A percentile compares a stretch with the other conserved stretches of the same genome.
Conservation (phyloP, 2,888 invertebrate species). For the Ormia ochracea region DNA sequence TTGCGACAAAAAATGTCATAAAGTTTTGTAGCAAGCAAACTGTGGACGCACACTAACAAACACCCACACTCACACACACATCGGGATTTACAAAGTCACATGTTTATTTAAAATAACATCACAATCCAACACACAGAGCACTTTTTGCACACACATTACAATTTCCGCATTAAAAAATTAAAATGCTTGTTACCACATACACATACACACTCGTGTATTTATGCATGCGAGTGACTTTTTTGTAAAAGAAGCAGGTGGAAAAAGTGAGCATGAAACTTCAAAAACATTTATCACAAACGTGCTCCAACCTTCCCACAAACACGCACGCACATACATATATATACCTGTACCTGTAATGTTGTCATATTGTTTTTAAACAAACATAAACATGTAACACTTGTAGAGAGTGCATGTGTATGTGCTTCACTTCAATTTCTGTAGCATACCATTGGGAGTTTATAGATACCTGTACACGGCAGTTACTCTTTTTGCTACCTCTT, state of each 20-base stretch:
- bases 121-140: background rate
- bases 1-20: conserved; percentile 66
- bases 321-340: background rate
- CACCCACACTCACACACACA: background rate
- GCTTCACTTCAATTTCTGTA: conserved; percentile 25
- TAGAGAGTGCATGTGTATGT: background rate
- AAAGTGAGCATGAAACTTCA: conserved; percentile 10
- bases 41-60: no score
- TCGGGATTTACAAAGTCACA: conserved; percentile 51
- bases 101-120: conserved; percentile 42
- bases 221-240: background rate
- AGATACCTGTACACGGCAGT: background rate
- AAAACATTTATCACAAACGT: conserved; percentile 7
- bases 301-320: background rate
- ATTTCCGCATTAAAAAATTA: conserved; percentile 24
- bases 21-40: conserved; percentile 47
- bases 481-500: background rate
- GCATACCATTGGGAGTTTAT: conserved; percentile 31
- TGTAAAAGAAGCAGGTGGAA: conserved; percentile 12
- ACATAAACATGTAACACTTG: conserved; percentile 20
- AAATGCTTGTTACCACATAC: background rate
- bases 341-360: background rate
- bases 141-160: background rate
- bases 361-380: conserved; percentile 33
- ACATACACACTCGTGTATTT: background rate